These are phyloP conservation scores for Clarias macrocephalus DNA, from an alignment of 2,113 vertebrate species.

Conservation along the genomic window DNA sequence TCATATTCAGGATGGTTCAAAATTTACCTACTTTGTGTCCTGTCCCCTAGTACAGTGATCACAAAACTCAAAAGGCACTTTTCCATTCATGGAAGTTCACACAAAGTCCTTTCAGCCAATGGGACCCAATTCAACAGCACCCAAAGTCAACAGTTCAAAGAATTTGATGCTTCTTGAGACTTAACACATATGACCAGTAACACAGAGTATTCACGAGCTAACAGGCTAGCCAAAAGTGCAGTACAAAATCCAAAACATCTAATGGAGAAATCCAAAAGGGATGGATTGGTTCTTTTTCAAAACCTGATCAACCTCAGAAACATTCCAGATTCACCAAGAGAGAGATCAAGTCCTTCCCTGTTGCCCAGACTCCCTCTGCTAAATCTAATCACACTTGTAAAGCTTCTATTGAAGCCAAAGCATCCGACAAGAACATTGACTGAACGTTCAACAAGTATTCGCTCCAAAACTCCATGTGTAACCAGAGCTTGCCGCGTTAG, in stretches of 20 bases:
- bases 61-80: slow-evolving; percentile 34
- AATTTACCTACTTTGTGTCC: background rate
- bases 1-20: slow-evolving; percentile 25
- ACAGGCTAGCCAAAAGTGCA: background rate
- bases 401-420: too few relatives aligned
- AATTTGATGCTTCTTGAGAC: background rate
- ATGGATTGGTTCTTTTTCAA: background rate
- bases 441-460: too few relatives aligned
- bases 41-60: background rate
- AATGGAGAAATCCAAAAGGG: background rate
- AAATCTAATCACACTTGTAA: too few relatives aligned
- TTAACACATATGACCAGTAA: background rate
- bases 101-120: slow-evolving; percentile 6
- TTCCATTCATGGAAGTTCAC: background rate
- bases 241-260: background rate
- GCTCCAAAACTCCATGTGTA: too few relatives aligned
- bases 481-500: too few relatives aligned
- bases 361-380: too few relatives aligned
- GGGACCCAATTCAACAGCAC: background rate
- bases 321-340: background rate
- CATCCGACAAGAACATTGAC: too few relatives aligned
- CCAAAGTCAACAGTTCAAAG: background rate
- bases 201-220: background rate
- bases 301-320: background rate
- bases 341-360: background rate